phyloP scores from a whole-genome alignment of 2,888 invertebrate genomes.

The Epicampocera succincta region DNA sequence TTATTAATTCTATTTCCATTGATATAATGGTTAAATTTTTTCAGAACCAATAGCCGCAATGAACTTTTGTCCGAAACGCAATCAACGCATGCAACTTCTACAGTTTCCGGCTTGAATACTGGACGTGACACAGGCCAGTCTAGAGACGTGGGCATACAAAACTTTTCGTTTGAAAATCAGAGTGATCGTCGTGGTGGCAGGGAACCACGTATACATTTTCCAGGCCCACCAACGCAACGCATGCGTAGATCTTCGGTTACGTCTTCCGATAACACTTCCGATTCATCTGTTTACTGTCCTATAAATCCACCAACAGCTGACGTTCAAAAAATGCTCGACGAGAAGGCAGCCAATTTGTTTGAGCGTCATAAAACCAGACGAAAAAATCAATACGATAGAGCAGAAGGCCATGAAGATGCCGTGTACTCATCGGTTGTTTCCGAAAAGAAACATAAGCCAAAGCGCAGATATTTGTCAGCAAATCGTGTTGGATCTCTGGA shows the following conservation, averaged over 20 bases:
- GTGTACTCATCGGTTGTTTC: conserved; percentile 78
- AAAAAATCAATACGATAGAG: conserved; percentile 77
- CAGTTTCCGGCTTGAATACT: conserved; percentile 73
- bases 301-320: conserved; percentile 79
- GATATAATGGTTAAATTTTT: background rate
- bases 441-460: conserved; percentile 77
- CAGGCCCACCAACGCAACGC: conserved; percentile 73
- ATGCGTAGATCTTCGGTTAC: conserved; percentile 77
- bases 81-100: conserved; percentile 75
- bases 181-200: conserved; percentile 45
- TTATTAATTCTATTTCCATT: too few relatives aligned
- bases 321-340: conserved; percentile 79
- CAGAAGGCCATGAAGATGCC: conserved; percentile 78
- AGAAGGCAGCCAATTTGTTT: conserved; percentile 78
- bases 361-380: conserved; percentile 77
- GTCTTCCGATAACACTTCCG: conserved; percentile 80
- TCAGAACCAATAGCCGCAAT: conserved; percentile 78
- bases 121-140: conserved; percentile 73
- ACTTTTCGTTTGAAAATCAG: conserved; percentile 78
- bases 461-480: conserved; percentile 80
- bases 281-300: conserved; percentile 81
- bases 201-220: conserved; percentile 75
- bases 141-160: conserved; percentile 77
- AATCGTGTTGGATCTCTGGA: conserved; percentile 81
- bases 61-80: conserved; percentile 77